Base-by-base conservation (phyloP, 2,797 vertebrate genomes). In the Decapterus maruadsi region DNA sequence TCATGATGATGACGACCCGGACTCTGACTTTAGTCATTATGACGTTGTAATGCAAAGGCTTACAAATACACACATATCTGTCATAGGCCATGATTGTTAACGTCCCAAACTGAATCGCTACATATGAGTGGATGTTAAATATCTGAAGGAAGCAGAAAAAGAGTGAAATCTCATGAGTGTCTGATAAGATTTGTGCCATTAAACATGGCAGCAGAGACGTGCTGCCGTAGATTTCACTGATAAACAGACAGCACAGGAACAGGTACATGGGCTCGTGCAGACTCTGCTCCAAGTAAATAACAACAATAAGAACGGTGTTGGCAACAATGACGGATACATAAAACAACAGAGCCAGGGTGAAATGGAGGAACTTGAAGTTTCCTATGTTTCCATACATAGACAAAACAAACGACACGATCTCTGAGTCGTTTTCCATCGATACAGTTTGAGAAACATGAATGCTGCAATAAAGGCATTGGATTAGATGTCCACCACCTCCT, bases 71-170 rank as follows among this genome's bases (percentile, higher is more conserved):
- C 12, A 84, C 42, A 29, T 76, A 86, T 70, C 84, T 77, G 38
- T 88, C 87, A 56, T 86, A 84, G 8, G 81, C 81, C 90, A 92
- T 89, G 17, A 85, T 40, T 34, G 87, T 78, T 38, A 92, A 63
- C 17, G 71, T 89, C 29, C 78, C 79, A 68, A 86, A 87, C 76
- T 90, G 87, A 16, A 84, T 34, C 17, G 72, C 71, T 14, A 29
- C 78, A 59, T 88, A 91, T 4, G 84, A 67, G 26, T 90, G 85
- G 38, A 90, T 68, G 59, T 55, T 77, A 38, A 85, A 90, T 61
- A 90, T 85, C 12, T 91, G 87, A 16, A 76, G 10, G 57, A 88
- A 82, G 73, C 87, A 90, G 75, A 56, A 34, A 34, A 11, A n/a
- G 12, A 54, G 9, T 19, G 82, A 61, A 59, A 91, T 57, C 57